Evolutionary conservation across 1,140 invertebrate species (phyloP).

Genomic region (Trichonephila inaurata): DNA sequence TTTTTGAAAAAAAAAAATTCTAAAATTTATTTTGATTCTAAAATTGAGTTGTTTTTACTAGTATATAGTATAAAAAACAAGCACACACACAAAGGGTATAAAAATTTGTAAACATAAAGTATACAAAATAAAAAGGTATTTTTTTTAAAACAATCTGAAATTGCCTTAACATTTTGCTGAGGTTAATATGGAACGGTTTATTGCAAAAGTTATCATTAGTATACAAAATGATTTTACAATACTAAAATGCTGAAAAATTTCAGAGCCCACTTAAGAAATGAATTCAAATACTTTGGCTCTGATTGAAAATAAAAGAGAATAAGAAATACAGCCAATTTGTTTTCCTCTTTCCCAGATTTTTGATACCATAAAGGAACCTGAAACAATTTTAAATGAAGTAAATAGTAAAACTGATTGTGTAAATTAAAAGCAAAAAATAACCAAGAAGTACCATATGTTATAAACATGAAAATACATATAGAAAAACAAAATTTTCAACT

Average conservation of each 20-base stretch:
- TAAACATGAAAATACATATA: not conserved
- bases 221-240: not conserved
- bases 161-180: too few species aligned
- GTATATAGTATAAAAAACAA: too few species aligned
- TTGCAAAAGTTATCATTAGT: not conserved
- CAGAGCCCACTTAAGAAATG: not conserved
- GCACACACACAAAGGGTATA: not conserved
- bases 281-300: not conserved
- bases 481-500: not conserved
- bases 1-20: too few species aligned
- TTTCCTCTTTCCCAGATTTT: conserved; percentile 90
- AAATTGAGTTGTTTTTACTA: too few species aligned
- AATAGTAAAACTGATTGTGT: not conserved
- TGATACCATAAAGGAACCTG: conserved; percentile 94
- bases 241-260: not conserved
- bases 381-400: conserved; percentile 15
- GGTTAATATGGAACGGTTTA: not conserved
- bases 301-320: not conserved
- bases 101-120: not conserved
- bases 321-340: conserved; percentile 85
- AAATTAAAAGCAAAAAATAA: not conserved
- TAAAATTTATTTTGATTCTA: not conserved
- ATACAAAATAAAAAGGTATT: not conserved
- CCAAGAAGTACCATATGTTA: too few species aligned
- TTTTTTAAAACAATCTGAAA: not conserved